phyloP scores from a whole-genome alignment of 2,888 invertebrate genomes.

The Drosophila villosipedis region DNA sequence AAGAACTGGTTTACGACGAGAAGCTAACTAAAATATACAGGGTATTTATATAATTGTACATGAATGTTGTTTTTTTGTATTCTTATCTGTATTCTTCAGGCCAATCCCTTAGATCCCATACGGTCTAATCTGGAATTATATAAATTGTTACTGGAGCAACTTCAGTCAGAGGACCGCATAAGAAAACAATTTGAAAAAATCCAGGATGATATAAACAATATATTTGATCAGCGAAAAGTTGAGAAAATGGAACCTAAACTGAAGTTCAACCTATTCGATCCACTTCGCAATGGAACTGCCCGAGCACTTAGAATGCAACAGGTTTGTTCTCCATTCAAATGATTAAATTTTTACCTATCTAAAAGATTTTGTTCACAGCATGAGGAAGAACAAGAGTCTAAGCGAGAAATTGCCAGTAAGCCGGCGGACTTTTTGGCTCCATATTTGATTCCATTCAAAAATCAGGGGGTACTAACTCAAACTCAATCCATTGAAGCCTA shows the following conservation, averaged over 20 bases:
- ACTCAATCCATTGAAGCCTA: slow-evolving; percentile 80
- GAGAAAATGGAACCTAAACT: slow-evolving; percentile 86
- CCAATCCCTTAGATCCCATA: slow-evolving; percentile 87
- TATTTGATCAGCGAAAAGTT: slow-evolving; percentile 85
- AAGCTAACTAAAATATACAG: slow-evolving; percentile 89
- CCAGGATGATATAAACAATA: slow-evolving; percentile 83
- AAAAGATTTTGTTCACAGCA: slow-evolving; percentile 54
- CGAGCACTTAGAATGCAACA: slow-evolving; percentile 86
- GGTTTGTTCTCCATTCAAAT: slow-evolving; percentile 73
- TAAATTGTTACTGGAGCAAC: slow-evolving; percentile 87
- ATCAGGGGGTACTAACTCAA: slow-evolving; percentile 62
- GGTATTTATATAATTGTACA: slow-evolving; percentile 84
- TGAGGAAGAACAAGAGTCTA: slow-evolving; percentile 82
- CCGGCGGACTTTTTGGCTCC: slow-evolving; percentile 87
- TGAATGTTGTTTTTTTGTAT: not conserved
- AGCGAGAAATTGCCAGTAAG: slow-evolving; percentile 86
- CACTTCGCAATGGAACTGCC: slow-evolving; percentile 86
- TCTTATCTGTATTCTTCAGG: slow-evolving; percentile 83
- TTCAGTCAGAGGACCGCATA: slow-evolving; percentile 88
- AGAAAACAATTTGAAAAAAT: slow-evolving; percentile 86
- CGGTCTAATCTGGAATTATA: slow-evolving; percentile 89
- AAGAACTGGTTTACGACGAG: slow-evolving; percentile 88
- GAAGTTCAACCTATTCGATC: slow-evolving; percentile 87
- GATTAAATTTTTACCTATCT: not conserved
- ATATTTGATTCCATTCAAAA: slow-evolving; percentile 86